A percentile compares a stretch with the other conserved stretches of the same genome.
These are phyloP conservation scores for Stegophylla sp. DNA, from an alignment of 2,888 invertebrate species.

Conservation along the genomic window DNA sequence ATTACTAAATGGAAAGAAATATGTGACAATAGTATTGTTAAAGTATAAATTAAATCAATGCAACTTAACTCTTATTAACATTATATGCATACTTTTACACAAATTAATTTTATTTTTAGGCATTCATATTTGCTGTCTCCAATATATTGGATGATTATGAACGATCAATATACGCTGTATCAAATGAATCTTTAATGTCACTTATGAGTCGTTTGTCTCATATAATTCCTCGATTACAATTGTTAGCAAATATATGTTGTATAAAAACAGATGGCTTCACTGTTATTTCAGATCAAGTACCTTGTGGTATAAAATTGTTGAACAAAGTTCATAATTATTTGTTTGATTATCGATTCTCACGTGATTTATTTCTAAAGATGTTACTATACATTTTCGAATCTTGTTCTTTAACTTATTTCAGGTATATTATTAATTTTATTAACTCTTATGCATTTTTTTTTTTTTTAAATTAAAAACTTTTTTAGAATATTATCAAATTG, in stretches of 20 bases:
- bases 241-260: constrained; percentile 38
- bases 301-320: constrained; percentile 27
- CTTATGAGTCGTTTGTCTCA: constrained; percentile 30
- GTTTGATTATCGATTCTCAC: neutral
- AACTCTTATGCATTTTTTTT: too few species aligned
- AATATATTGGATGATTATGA: constrained; percentile 46
- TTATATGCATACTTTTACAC: neutral
- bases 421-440: constrained; percentile 1
- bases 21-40: constrained; percentile 20
- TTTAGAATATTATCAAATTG: constrained; percentile 45
- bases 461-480: neutral
- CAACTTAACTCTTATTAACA: neutral
- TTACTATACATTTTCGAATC: constrained; percentile 49
- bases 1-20: constrained; percentile 32
- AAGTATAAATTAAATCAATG: constrained; percentile 33
- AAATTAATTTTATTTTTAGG: constrained; percentile 14
- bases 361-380: constrained; percentile 36
- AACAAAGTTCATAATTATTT: constrained; percentile 43
- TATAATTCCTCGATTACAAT: constrained; percentile 30
- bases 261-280: neutral
- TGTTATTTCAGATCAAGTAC: neutral
- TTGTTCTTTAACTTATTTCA: constrained; percentile 46
- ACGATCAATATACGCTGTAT: constrained; percentile 36
- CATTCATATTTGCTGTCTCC: constrained; percentile 37
- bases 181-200: constrained; percentile 43